Base-by-base conservation (phyloP, 2,888 invertebrate species). In the Odontothrips loti region DNA sequence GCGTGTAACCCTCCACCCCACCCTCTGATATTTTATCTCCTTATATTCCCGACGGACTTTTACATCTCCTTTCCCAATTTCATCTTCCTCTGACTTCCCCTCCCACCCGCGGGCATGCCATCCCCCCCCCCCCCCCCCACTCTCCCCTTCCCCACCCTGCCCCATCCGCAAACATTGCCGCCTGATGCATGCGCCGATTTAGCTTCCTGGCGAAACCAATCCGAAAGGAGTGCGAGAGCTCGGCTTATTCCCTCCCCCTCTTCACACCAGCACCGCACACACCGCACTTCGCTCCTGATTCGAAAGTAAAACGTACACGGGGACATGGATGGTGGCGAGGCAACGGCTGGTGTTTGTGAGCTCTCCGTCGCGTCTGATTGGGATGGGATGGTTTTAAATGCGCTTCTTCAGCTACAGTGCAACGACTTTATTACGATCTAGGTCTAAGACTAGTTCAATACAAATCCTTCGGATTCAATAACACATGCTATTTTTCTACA, bases 111-210 rank as follows among this genome's bases (percentile, higher is more conserved):
- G 11, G 68, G 58, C 17, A 6, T 58, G 20, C 58, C 58, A 11
- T 15, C 58, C 51, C 10, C 68, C 27, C 68, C 27, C 23, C 27
- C 23, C 1, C n/a, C 68, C 23, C 68, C 23, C 9, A 6, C 68
- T 12, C 23, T 12, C 68, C 27, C 68, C 68, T 3, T 27, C 68
- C 10, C 12, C 68, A 4, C 8, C 23, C 68, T 20, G 17, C 58
- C 6, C 15, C 58, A 20, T 75, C 27, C 68, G 23, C 68, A 75
- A 23, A 75, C 68, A 75, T 27, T 10, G 68, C 68, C 27, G 68
- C 23, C 68, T 27, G 68, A 75, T 75, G 68, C 68, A 75, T 75
- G 68, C 68, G 58, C 58, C 58, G 58, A 58, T 75, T 75, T 75
- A 75, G 68, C 58, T 58, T 58, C 58, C 58, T 58, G 58, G 20